phyloP scores from a whole-genome alignment of 1,140 invertebrate genomes.

The honey bee (Apis mellifera) region Amel_HAv3.1 CM009940.2:12337001-12337500 shows the following conservation, averaged over 20 bases:
- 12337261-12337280: too few relatives aligned
- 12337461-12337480: conserved; percentile 32
- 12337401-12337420: conserved; percentile 57
- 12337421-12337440: background rate
- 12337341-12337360: background rate
- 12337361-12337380: background rate
- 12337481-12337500: conserved; percentile 9
- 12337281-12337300: conserved; percentile 5
- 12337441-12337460: conserved; percentile 21
- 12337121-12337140: background rate
- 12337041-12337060: background rate
- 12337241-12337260: background rate
- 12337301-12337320: background rate
- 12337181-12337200: background rate
- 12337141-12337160: background rate
- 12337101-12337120: background rate
- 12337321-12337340: conserved; percentile 12
- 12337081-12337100: too few relatives aligned
- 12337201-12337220: background rate
- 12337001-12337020: background rate
- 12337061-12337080: too few relatives aligned
- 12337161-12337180: background rate
- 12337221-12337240: background rate
- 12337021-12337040: background rate
- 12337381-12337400: conserved; percentile 52